phyloP scores from a whole-genome alignment of 2,888 invertebrate genomes.

The Aspidapion aeneum region DNA sequence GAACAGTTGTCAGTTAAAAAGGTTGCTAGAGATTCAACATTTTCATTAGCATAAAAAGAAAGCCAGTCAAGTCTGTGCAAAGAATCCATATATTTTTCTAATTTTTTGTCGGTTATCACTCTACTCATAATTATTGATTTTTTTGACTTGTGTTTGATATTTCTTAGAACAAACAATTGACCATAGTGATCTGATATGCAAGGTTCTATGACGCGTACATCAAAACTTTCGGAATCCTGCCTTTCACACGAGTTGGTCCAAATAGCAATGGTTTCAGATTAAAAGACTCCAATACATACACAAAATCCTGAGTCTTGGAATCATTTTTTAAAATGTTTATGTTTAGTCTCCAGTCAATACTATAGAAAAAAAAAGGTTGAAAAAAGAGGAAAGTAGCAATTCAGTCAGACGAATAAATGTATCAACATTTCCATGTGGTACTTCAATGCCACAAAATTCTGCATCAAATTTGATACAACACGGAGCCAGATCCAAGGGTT shows the following conservation, averaged over 20 bases:
- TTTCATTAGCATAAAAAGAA: too few species aligned
- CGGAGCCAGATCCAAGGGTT: neutral
- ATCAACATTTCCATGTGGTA: neutral
- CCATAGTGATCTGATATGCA: neutral
- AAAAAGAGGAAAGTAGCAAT: neutral
- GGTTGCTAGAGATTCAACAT: too few species aligned
- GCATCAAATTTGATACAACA: conserved; percentile 4
- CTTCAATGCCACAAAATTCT: conserved; percentile 7
- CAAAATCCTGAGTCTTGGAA: neutral
- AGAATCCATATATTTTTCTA: too few species aligned
- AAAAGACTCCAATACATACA: neutral
- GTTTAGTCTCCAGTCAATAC: neutral
- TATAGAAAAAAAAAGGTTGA: neutral
- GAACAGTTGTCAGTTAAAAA: too few species aligned
- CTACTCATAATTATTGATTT: too few species aligned
- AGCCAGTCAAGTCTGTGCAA: too few species aligned
- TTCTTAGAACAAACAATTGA: too few species aligned
- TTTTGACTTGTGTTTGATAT: too few species aligned
- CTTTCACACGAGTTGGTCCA: neutral
- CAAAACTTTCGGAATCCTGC: neutral
- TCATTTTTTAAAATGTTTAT: neutral
- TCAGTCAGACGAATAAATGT: neutral
- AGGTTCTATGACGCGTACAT: neutral
- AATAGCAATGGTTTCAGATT: neutral
- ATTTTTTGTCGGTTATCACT: too few species aligned